Conservation (phyloP, 2,888 invertebrate genomes). For the Nomada ferruginata region DNA sequence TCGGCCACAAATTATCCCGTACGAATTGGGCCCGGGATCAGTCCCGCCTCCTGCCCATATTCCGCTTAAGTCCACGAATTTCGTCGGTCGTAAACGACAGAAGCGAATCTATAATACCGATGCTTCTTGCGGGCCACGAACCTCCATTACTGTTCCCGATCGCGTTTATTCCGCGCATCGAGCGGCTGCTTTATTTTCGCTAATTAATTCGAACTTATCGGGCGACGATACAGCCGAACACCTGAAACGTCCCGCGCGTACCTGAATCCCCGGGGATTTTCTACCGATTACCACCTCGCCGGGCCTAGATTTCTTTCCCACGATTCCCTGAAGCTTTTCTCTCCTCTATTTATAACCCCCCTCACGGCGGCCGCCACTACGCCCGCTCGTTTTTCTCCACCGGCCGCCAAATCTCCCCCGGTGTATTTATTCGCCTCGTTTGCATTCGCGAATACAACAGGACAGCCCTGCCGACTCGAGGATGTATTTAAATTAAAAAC, state of each 20-base stretch:
- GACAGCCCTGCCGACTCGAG: conserved; percentile 12
- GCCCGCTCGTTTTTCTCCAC: not conserved
- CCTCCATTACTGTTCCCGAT: conserved; percentile 68
- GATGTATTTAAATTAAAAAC: conserved; percentile 32
- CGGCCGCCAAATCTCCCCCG: conserved; percentile 29
- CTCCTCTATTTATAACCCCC: conserved; percentile 43
- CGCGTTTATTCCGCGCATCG: conserved; percentile 64
- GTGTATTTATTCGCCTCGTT: conserved; percentile 35
- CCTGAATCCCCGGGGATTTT: conserved; percentile 47
- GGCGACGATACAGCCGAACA: conserved; percentile 44
- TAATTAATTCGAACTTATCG: conserved; percentile 74
- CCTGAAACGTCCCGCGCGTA: conserved; percentile 18
- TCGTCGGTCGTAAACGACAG: conserved; percentile 37
- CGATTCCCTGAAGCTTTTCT: conserved; percentile 34
- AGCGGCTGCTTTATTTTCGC: conserved; percentile 64
- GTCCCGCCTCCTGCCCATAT: conserved; percentile 34
- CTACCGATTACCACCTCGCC: conserved; percentile 55
- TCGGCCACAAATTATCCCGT: not conserved
- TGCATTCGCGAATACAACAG: conserved; percentile 16
- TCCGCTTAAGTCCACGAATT: conserved; percentile 43
- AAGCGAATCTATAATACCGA: conserved; percentile 47
- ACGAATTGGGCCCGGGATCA: conserved; percentile 19
- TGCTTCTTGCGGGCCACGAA: conserved; percentile 35
- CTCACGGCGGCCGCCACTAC: no score
- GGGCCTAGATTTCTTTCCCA: conserved; percentile 46